Evolutionary conservation across 2,888 invertebrate species (phyloP).

Genomic region (Synanthedon myopaeformis): DNA sequence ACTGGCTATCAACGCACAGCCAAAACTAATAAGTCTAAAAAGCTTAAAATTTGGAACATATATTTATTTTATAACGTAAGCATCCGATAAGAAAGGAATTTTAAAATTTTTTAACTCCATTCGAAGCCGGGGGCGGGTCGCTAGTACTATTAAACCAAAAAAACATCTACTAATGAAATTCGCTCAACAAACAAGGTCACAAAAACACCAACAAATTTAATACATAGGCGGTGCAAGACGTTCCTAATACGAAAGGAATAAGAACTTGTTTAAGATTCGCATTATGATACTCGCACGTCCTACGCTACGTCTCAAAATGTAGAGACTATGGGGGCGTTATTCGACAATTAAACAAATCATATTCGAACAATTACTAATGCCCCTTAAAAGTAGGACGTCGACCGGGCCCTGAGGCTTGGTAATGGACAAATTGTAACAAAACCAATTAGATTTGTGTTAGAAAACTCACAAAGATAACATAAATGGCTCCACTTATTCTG

Average conservation of each 20-base stretch:
- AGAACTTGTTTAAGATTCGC: slow-evolving; percentile 1
- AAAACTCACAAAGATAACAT: neutral
- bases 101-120: no score
- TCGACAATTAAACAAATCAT: slow-evolving; percentile 13
- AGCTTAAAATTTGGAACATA: no score
- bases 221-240: neutral
- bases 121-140: no score
- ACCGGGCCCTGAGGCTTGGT: slow-evolving; percentile 30
- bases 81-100: no score
- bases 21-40: no score
- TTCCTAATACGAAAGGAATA: slow-evolving; percentile 1
- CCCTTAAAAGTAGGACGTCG: slow-evolving; percentile 31
- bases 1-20: no score
- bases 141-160: neutral
- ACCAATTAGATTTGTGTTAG: neutral
- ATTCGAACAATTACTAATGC: slow-evolving; percentile 40
- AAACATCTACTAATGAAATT: slow-evolving; percentile 7
- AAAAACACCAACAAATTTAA: slow-evolving; percentile 3
- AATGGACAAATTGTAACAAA: slow-evolving; percentile 13
- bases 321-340: slow-evolving; percentile 5
- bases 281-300: slow-evolving; percentile 12
- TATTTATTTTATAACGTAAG: no score
- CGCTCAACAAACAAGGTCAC: slow-evolving; percentile 8
- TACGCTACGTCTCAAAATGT: slow-evolving; percentile 15
- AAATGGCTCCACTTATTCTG: no score